phyloP scores from a whole-genome alignment of 2,888 invertebrate species.

The Epicampocera succincta region DNA sequence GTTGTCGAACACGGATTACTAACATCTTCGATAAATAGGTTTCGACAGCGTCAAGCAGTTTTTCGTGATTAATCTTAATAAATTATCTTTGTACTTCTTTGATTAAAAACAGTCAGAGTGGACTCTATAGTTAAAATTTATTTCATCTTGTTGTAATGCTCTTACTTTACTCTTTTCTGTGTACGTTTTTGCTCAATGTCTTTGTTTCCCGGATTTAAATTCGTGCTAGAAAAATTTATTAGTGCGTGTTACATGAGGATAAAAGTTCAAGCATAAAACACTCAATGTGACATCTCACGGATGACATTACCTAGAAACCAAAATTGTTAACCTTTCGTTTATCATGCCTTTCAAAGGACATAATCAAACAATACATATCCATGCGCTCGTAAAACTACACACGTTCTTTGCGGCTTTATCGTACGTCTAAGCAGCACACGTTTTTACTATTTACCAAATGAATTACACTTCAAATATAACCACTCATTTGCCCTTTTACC shows the following conservation, averaged over 20 bases:
- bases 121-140: too few relatives aligned
- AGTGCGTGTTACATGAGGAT: slow-evolving; percentile 71
- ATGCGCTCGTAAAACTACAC: background rate
- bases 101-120: too few relatives aligned
- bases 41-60: too few relatives aligned
- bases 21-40: too few relatives aligned
- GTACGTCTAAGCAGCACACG: slow-evolving; percentile 31
- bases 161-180: background rate
- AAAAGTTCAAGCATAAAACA: slow-evolving; percentile 71
- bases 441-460: slow-evolving; percentile 41
- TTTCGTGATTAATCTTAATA: too few relatives aligned
- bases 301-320: slow-evolving; percentile 73
- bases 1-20: too few relatives aligned
- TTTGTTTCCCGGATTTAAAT: slow-evolving; percentile 38
- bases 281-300: slow-evolving; percentile 69
- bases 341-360: slow-evolving; percentile 24
- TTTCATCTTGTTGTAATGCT: background rate
- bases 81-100: too few relatives aligned
- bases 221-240: slow-evolving; percentile 75
- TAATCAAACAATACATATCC: slow-evolving; percentile 7
- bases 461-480: slow-evolving; percentile 25
- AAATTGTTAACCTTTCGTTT: slow-evolving; percentile 71
- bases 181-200: background rate
- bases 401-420: background rate
- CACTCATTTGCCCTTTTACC: background rate